These are phyloP conservation scores for Pandemis heparana DNA, from an alignment of 2,888 invertebrate species.

Conservation along the genomic window DNA sequence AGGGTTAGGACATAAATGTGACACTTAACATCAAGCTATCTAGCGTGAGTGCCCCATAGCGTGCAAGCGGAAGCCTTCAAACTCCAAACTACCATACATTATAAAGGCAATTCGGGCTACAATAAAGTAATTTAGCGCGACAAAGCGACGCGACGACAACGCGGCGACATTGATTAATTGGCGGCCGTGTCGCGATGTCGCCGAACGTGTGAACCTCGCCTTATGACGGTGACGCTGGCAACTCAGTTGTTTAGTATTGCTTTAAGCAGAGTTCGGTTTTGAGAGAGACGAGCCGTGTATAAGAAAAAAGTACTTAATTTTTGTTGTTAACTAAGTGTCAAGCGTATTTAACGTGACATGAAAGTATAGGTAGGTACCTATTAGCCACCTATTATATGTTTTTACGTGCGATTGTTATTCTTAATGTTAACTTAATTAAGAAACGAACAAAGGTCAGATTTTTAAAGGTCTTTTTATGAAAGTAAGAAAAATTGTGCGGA, in stretches of 20 bases:
- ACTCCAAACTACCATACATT: constrained; percentile 38
- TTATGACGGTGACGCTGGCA: constrained; percentile 27
- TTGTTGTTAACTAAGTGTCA: not conserved
- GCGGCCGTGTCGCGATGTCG: constrained; percentile 40
- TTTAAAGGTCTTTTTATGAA: no score
- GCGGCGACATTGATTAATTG: constrained; percentile 43
- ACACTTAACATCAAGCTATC: not conserved
- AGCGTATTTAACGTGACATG: no score
- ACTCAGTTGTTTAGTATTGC: not conserved
- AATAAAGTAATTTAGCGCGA: constrained; percentile 42
- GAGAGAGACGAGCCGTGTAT: no score
- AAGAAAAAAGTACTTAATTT: not conserved
- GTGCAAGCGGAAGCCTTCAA: constrained; percentile 32
- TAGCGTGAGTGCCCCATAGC: constrained; percentile 23
- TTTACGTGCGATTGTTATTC: no score
- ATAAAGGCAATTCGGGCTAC: constrained; percentile 41
- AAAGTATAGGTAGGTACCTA: no score
- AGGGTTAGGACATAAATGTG: not conserved
- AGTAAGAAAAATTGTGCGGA: no score
- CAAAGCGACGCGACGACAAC: constrained; percentile 40
- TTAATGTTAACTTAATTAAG: no score
- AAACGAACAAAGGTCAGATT: no score
- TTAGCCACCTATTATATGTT: no score
- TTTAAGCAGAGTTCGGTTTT: not conserved
- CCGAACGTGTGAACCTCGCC: constrained; percentile 39